Conservation (phyloP, 1,140 invertebrate genomes). For the Drosophila fuyamai region DNA sequence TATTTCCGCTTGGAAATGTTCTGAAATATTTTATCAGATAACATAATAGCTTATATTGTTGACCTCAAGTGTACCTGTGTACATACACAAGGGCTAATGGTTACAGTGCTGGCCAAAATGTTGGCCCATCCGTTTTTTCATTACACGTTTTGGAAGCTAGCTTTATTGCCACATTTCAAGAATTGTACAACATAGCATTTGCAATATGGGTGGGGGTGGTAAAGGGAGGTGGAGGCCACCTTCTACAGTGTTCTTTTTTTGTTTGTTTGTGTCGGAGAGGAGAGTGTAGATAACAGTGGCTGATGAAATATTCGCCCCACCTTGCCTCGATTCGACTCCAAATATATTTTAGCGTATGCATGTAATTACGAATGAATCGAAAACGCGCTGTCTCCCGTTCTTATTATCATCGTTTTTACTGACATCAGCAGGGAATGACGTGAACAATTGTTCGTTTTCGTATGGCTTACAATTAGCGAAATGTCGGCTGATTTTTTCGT, state of each 20-base stretch:
- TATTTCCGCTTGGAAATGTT: no score
- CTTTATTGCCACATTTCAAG: slow-evolving; percentile 42
- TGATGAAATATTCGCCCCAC: slow-evolving; percentile 57
- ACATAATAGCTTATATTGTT: background rate
- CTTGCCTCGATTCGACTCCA: background rate
- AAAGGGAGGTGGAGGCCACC: slow-evolving; percentile 14
- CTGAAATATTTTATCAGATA: background rate
- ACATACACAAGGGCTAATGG: slow-evolving; percentile 43
- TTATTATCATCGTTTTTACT: slow-evolving; percentile 27
- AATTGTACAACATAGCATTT: slow-evolving; percentile 40
- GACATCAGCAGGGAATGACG: slow-evolving; percentile 43
- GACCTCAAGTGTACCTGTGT: slow-evolving; percentile 11
- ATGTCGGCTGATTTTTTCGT: slow-evolving; percentile 73
- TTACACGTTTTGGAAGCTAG: slow-evolving; percentile 23
- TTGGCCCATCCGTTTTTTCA: slow-evolving; percentile 27
- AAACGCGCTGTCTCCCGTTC: slow-evolving; percentile 18
- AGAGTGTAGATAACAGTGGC: slow-evolving; percentile 30
- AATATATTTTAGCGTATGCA: slow-evolving; percentile 21
- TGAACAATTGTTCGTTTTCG: slow-evolving; percentile 34
- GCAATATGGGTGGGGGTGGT: slow-evolving; percentile 18
- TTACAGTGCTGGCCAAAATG: slow-evolving; percentile 25
- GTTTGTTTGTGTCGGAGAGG: background rate
- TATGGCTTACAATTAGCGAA: slow-evolving; percentile 65
- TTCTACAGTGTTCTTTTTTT: slow-evolving; percentile 11
- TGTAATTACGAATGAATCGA: slow-evolving; percentile 13